These are phyloP conservation scores for Diachrysia chrysitis DNA, from an alignment of 2,888 invertebrate species.

Conservation along the genomic window DNA sequence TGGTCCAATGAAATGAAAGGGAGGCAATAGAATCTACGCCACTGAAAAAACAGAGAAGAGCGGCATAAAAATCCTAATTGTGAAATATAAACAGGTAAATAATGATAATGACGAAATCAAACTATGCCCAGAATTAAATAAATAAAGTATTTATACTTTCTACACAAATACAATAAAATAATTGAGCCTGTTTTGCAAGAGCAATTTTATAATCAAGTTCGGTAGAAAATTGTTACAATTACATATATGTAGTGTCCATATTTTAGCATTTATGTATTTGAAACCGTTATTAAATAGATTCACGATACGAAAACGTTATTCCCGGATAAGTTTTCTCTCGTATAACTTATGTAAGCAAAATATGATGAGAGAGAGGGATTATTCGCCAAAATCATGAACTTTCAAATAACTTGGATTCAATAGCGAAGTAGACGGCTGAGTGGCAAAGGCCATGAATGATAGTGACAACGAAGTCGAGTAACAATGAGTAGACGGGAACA, in stretches of 20 bases:
- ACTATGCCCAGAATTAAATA: background rate
- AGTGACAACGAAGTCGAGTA: background rate
- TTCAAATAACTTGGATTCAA: background rate
- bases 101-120: too few species aligned
- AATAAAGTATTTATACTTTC: background rate
- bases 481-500: background rate
- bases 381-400: background rate
- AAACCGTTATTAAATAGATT: background rate
- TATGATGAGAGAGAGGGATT: background rate
- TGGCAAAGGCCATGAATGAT: background rate
- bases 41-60: too few species aligned
- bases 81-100: background rate
- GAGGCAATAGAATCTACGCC: too few species aligned
- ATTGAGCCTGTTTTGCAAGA: background rate
- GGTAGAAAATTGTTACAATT: background rate
- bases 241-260: too few species aligned
- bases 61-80: background rate
- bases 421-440: background rate
- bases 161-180: background rate
- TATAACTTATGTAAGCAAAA: background rate
- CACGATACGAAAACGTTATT: background rate
- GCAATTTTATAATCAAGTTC: background rate
- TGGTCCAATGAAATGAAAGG: too few species aligned
- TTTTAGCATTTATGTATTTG: slow-evolving; percentile 2
- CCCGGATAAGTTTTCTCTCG: background rate